A percentile compares a stretch with the other conserved stretches of the same genome.
Evolutionary conservation across 2,888 invertebrate genomes (phyloP).

Genomic region (Ceramica pisi): DNA sequence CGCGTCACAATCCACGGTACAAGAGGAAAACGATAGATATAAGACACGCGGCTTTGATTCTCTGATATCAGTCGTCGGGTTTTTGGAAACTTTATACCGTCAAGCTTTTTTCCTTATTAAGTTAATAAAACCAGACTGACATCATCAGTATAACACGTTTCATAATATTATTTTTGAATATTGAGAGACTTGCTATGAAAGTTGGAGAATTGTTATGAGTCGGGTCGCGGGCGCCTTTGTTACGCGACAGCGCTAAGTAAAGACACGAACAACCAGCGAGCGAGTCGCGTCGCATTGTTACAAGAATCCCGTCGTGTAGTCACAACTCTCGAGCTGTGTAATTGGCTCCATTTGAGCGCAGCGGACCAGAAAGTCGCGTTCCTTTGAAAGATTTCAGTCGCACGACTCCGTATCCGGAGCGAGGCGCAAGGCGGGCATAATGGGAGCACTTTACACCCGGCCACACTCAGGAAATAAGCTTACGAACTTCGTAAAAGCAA

Average conservation of each 20-base stretch:
- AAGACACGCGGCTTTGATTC: background rate
- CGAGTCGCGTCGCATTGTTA: constrained; percentile 37
- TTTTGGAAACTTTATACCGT: background rate
- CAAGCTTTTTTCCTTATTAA: background rate
- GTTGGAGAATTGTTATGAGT: constrained; percentile 19
- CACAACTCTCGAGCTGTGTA: constrained; percentile 70
- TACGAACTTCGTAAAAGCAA: constrained; percentile 90
- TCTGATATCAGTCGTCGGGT: background rate
- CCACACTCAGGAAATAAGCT: constrained; percentile 90
- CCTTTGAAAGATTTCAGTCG: constrained; percentile 84
- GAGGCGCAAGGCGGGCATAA: constrained; percentile 78
- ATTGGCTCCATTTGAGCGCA: constrained; percentile 83
- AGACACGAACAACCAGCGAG: constrained; percentile 61
- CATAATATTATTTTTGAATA: constrained; percentile 23
- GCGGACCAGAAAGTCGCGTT: constrained; percentile 82
- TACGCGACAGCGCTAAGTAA: constrained; percentile 46
- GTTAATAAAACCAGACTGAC: background rate
- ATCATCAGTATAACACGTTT: background rate
- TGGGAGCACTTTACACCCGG: constrained; percentile 89
- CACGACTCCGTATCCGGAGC: constrained; percentile 76
- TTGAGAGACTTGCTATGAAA: constrained; percentile 13
- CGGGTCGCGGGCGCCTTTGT: constrained; percentile 36
- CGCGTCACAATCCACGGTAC: constrained; percentile 33
- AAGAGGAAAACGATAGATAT: constrained; percentile 39
- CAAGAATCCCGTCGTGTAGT: constrained; percentile 57